A percentile compares a stretch with the other conserved stretches of the same genome.
Conservation (phyloP, 2,888 invertebrate species). For the Bhutanitis thaidina region DNA sequence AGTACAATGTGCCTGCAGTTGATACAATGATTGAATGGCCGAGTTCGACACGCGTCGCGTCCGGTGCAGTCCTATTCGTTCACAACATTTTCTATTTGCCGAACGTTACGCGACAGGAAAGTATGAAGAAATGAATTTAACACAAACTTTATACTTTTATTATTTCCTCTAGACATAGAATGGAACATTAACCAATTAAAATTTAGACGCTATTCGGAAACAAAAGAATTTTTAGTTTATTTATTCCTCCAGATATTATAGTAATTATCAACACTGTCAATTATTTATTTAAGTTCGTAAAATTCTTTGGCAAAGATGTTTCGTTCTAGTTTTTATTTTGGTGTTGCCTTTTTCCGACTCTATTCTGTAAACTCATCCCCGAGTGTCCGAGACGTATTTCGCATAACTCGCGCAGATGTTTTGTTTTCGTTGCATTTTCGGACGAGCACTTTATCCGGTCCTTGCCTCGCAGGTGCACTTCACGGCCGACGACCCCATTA, state of each 20-base stretch:
- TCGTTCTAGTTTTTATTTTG: background rate
- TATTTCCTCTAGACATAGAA: too few relatives aligned
- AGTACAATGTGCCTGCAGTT: slow-evolving; percentile 19
- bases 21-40: slow-evolving; percentile 23
- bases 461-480: slow-evolving; percentile 59
- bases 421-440: slow-evolving; percentile 62
- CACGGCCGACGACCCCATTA: slow-evolving; percentile 60
- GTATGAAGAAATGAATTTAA: too few relatives aligned
- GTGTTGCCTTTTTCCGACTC: background rate
- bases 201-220: too few relatives aligned
- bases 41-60: slow-evolving; percentile 30
- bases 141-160: too few relatives aligned
- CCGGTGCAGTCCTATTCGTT: slow-evolving; percentile 28
- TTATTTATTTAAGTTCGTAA: too few relatives aligned
- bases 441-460: slow-evolving; percentile 36
- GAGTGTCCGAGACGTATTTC: slow-evolving; percentile 27
- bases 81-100: background rate
- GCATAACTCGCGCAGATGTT: slow-evolving; percentile 42
- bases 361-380: slow-evolving; percentile 1
- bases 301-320: slow-evolving; percentile 12
- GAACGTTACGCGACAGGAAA: too few relatives aligned
- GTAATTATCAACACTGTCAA: too few relatives aligned
- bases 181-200: too few relatives aligned
- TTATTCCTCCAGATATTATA: too few relatives aligned
- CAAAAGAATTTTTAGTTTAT: too few relatives aligned